Evolutionary conservation across 2,113 vertebrate species (phyloP).

Genomic region (Hydropotes inermis): DNA sequence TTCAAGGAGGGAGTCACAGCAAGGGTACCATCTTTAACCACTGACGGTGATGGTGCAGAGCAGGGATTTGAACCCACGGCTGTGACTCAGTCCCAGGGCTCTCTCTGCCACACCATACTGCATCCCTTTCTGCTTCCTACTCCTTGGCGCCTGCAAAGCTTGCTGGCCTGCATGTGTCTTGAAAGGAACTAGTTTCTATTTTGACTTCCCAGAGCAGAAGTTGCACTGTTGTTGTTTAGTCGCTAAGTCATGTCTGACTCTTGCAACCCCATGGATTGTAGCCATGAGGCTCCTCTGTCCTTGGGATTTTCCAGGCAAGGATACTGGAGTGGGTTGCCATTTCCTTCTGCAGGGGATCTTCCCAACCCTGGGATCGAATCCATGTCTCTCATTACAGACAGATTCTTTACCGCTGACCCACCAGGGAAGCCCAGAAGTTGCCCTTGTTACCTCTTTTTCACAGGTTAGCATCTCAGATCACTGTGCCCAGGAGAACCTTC

Average conservation of each 20-base stretch:
- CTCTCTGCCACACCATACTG: background rate
- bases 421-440: background rate
- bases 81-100: background rate
- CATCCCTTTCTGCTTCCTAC: background rate
- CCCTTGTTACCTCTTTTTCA: background rate
- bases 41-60: background rate
- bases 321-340: background rate
- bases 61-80: background rate
- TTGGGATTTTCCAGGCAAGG: background rate
- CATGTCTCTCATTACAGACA: background rate
- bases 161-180: background rate
- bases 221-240: background rate
- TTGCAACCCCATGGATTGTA: background rate
- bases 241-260: background rate
- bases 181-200: background rate
- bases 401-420: background rate
- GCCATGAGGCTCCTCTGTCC: background rate
- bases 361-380: background rate
- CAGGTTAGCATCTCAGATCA: background rate
- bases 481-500: background rate
- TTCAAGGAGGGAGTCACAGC: background rate
- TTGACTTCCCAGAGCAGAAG: background rate
- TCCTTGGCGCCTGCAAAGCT: background rate
- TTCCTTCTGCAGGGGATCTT: background rate
- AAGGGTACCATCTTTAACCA: background rate